A percentile compares a stretch with the other conserved stretches of the same genome.
Conservation (phyloP, 2,113 vertebrate genomes). For the Nothocercus nigrocapillus region DNA sequence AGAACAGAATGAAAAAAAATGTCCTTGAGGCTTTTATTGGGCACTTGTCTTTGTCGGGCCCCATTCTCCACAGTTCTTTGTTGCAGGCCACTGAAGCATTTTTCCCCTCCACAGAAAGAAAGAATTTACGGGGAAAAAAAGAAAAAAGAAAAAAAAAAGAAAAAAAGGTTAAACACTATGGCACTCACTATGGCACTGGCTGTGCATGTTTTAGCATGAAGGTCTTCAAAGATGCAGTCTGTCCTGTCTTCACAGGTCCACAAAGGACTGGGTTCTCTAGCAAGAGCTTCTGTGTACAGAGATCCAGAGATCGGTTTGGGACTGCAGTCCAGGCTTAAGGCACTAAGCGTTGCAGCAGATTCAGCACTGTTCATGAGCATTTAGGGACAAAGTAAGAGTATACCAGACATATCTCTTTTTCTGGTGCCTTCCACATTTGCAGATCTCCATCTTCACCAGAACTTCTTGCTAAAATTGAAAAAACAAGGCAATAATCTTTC, state of each 20-base stretch:
- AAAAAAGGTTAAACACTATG: not conserved
- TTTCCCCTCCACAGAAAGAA: not conserved
- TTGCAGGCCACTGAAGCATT: not conserved
- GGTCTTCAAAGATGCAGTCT: no score
- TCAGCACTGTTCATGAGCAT: fast-evolving
- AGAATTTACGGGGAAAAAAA: not conserved
- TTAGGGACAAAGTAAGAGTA: not conserved
- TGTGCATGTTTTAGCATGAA: not conserved
- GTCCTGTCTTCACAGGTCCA: not conserved
- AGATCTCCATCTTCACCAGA: not conserved
- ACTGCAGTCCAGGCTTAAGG: not conserved
- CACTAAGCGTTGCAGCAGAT: not conserved
- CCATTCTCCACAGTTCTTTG: not conserved
- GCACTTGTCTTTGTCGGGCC: not conserved
- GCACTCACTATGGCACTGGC: not conserved
- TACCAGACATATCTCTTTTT: not conserved
- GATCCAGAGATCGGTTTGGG: no score
- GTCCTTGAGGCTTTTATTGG: not conserved
- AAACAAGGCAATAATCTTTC: not conserved
- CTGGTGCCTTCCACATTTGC: not conserved
- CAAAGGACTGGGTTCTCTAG: not conserved
- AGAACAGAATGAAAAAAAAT: conserved; percentile 49
- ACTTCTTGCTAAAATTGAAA: not conserved
- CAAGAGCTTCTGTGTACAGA: not conserved
- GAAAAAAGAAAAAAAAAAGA: not conserved